These are phyloP conservation scores for Rutilus rutilus DNA, from an alignment of 2,113 vertebrate genomes.

Conservation along the genomic window DNA sequence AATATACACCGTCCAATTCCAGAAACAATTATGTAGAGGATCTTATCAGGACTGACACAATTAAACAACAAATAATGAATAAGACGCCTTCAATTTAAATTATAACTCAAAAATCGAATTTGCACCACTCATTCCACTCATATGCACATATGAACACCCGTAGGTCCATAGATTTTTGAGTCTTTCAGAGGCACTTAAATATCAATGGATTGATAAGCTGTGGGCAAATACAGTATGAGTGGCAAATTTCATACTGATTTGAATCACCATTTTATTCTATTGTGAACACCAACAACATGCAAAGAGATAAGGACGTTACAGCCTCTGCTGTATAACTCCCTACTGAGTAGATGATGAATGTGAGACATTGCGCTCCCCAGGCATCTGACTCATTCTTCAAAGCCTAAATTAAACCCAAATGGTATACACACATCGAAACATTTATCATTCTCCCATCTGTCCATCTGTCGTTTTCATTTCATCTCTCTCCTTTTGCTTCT, in stretches of 20 bases:
- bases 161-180: neutral
- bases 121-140: neutral
- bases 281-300: slow-evolving; percentile 2
- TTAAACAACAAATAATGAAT: slow-evolving; percentile 24
- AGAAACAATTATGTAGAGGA: neutral
- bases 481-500: neutral
- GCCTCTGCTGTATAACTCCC: slow-evolving; percentile 18
- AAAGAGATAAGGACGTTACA: neutral
- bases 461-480: neutral
- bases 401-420: slow-evolving; percentile 32
- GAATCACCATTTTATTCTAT: neutral
- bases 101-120: neutral
- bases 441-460: slow-evolving; percentile 13
- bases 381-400: slow-evolving; percentile 8
- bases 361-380: slow-evolving; percentile 3
- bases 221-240: slow-evolving; percentile 1
- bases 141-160: neutral
- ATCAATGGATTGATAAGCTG: neutral
- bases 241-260: slow-evolving; percentile 4
- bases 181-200: neutral
- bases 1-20: neutral
- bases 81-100: neutral
- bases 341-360: slow-evolving; percentile 2
- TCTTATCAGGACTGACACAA: slow-evolving; percentile 8
- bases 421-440: neutral